Conservation (phyloP, 1,140 invertebrate genomes). For the Drosophila persimilis region DNA sequence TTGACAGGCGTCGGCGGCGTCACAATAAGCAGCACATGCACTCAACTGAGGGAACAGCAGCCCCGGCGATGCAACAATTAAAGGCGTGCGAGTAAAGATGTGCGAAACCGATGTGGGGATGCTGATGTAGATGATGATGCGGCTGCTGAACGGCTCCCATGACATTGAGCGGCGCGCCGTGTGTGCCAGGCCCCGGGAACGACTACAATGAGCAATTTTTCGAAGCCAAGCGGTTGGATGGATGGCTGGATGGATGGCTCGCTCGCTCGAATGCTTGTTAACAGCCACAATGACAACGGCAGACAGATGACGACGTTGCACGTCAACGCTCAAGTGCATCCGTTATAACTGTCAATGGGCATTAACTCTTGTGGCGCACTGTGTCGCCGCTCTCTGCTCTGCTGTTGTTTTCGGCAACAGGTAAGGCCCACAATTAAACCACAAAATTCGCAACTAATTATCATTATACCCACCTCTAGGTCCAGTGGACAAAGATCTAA, state of each 20-base stretch:
- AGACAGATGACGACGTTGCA: constrained; percentile 62
- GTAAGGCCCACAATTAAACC: constrained; percentile 5
- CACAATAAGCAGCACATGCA: constrained; percentile 65
- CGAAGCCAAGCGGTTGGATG: constrained; percentile 31
- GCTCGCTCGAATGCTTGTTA: constrained; percentile 46
- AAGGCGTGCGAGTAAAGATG: constrained; percentile 62
- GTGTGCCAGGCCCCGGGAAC: constrained; percentile 7
- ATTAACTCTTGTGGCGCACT: constrained; percentile 37
- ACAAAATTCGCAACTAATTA: constrained; percentile 20
- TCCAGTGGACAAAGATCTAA: constrained; percentile 25
- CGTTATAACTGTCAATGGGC: constrained; percentile 74
- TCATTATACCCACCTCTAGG: constrained; percentile 17
- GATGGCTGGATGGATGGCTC: no score
- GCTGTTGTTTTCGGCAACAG: constrained; percentile 37
- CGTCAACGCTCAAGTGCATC: constrained; percentile 77
- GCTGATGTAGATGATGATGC: constrained; percentile 44
- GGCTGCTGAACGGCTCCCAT: constrained; percentile 59
- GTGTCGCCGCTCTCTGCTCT: no score
- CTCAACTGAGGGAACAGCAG: constrained; percentile 60
- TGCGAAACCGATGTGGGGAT: constrained; percentile 38
- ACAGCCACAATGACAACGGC: constrained; percentile 58
- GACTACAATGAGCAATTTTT: constrained; percentile 68
- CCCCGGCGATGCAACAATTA: constrained; percentile 69
- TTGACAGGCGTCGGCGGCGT: constrained; percentile 66
- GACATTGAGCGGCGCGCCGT: constrained; percentile 67